phyloP scores from a whole-genome alignment of 2,113 vertebrate genomes.

The Spermophilus dauricus region DNA sequence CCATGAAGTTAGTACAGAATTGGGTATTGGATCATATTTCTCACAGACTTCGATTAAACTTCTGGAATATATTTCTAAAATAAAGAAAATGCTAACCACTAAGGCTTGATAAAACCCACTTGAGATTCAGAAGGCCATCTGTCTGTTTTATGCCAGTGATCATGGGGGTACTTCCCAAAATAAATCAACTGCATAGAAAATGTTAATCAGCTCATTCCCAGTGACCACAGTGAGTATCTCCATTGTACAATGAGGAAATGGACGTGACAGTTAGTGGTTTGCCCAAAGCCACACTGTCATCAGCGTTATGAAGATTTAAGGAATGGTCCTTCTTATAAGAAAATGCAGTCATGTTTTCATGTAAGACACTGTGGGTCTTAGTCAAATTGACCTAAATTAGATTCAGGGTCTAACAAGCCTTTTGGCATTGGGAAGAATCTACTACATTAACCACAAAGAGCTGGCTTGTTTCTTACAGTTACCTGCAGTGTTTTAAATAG shows the following conservation, averaged over 20 bases:
- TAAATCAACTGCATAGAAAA: slow-evolving; percentile 69
- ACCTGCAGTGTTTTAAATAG: slow-evolving; percentile 60
- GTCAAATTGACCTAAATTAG: slow-evolving; percentile 71
- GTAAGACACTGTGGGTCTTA: slow-evolving; percentile 19
- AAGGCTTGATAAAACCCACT: slow-evolving; percentile 19
- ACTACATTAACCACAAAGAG: slow-evolving; percentile 7
- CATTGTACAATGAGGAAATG: slow-evolving; percentile 66
- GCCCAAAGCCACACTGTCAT: slow-evolving; percentile 72
- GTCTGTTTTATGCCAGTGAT: background rate
- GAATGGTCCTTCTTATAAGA: slow-evolving; percentile 17
- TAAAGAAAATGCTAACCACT: background rate
- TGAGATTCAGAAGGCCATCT: background rate
- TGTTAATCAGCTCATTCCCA: slow-evolving; percentile 52
- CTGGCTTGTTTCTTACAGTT: slow-evolving; percentile 53
- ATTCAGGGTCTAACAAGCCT: slow-evolving; percentile 56
- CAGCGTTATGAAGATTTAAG: slow-evolving; percentile 33
- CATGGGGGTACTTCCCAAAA: slow-evolving; percentile 57
- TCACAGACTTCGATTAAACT: background rate
- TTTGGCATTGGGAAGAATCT: slow-evolving; percentile 53
- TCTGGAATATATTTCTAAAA: background rate
- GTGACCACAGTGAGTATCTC: slow-evolving; percentile 17
- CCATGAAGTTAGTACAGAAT: background rate
- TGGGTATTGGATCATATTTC: background rate
- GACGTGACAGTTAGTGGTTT: slow-evolving; percentile 69
- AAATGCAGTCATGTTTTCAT: slow-evolving; percentile 58